Percentiles rank a stretch among this genome's conserved stretches.
phyloP scores from a whole-genome alignment of 2,888 invertebrate genomes.

The Drosophila nr. perissopoda region DNA sequence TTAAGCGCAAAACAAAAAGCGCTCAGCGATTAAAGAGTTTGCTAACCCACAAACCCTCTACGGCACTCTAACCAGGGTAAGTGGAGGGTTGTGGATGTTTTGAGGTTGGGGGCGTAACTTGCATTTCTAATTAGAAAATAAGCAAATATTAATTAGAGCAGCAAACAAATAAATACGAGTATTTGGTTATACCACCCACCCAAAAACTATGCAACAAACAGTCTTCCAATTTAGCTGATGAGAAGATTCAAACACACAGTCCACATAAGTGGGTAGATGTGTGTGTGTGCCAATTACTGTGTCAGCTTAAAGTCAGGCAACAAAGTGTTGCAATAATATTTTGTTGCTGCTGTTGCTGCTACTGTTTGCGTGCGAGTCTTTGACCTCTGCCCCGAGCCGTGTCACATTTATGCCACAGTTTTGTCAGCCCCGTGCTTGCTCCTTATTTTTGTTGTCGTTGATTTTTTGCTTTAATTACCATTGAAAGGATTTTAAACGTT shows the following conservation, averaged over 20 bases:
- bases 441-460: neutral
- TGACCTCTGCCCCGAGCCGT: slow-evolving; percentile 37
- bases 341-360: slow-evolving; percentile 1
- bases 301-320: slow-evolving; percentile 17
- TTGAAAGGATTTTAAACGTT: slow-evolving; percentile 50
- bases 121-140: slow-evolving; percentile 40
- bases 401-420: slow-evolving; percentile 44
- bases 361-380: slow-evolving; percentile 41
- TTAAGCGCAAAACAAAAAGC: slow-evolving; percentile 67
- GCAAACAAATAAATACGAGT: slow-evolving; percentile 15
- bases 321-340: slow-evolving; percentile 20
- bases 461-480: slow-evolving; percentile 59
- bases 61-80: slow-evolving; percentile 16
- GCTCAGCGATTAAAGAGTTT: slow-evolving; percentile 58
- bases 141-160: slow-evolving; percentile 41
- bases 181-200: slow-evolving; percentile 16
- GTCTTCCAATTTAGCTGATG: slow-evolving; percentile 11
- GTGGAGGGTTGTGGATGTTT: neutral
- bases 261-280: slow-evolving; percentile 9
- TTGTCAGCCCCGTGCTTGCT: slow-evolving; percentile 11
- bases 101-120: neutral
- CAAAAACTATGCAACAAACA: slow-evolving; percentile 46
- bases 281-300: slow-evolving; percentile 10
- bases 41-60: slow-evolving; percentile 66
- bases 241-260: slow-evolving; percentile 4